Percentiles rank a stretch among this genome's conserved stretches.
Conservation (phyloP, 2,888 invertebrate species). For the Tachina lurida region DNA sequence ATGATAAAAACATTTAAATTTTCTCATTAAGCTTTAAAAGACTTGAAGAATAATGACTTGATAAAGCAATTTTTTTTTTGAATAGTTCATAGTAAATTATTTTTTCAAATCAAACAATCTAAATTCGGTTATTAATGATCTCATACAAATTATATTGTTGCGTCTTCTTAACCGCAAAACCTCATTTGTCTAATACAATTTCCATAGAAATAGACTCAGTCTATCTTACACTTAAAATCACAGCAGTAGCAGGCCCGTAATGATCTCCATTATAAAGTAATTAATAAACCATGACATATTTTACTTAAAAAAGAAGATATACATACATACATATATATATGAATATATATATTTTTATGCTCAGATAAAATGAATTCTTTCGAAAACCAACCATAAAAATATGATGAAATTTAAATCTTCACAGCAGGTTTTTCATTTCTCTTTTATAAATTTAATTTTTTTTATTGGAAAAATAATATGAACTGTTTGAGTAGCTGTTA, state of each 20-base stretch:
- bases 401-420: conserved; percentile 66
- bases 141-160: conserved; percentile 47
- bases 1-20: too few species aligned
- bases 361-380: conserved; percentile 50
- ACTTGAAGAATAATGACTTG: too few species aligned
- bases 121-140: conserved; percentile 66
- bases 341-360: neutral
- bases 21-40: too few species aligned
- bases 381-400: conserved; percentile 52
- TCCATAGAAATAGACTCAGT: conserved; percentile 50
- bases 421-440: conserved; percentile 55
- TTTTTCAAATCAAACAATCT: conserved; percentile 29
- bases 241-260: conserved; percentile 69
- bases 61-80: too few species aligned
- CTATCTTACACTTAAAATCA: conserved; percentile 64
- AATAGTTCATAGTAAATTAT: too few species aligned
- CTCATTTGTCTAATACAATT: conserved; percentile 17
- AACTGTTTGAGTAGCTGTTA: conserved; percentile 59
- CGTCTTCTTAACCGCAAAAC: conserved; percentile 46
- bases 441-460: neutral
- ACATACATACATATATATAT: too few species aligned
- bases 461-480: conserved; percentile 22
- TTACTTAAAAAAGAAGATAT: conserved; percentile 13
- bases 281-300: conserved; percentile 70
- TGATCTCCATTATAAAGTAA: conserved; percentile 71